Evolutionary conservation across 2,113 vertebrate species (phyloP).

Genomic region (Aspiorhynchus laticeps): DNA sequence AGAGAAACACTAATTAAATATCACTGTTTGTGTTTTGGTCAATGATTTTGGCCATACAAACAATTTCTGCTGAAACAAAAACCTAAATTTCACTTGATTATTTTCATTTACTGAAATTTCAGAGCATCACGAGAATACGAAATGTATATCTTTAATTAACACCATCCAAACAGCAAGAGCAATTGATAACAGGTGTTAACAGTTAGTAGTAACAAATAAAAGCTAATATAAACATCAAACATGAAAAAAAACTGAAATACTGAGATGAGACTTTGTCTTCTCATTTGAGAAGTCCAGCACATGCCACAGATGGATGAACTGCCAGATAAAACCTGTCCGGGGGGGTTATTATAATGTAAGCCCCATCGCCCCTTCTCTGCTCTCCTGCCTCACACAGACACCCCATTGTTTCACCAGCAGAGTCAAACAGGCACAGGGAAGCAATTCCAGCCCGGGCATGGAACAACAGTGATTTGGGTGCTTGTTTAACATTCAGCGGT

Average conservation of each 20-base stretch:
- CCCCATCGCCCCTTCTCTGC: constrained; percentile 53
- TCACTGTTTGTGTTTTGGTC: no score
- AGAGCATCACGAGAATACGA: no score
- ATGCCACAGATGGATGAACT: constrained; percentile 38
- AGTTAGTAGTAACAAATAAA: no score
- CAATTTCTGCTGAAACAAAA: no score
- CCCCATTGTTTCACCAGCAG: constrained; percentile 73
- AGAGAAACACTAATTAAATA: no score
- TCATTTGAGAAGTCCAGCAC: constrained; percentile 2
- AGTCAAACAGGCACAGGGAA: constrained; percentile 64
- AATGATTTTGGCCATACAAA: no score
- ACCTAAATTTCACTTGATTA: no score
- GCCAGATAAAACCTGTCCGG: constrained; percentile 56
- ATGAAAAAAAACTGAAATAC: not conserved
- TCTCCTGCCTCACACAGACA: constrained; percentile 65
- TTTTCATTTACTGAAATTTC: no score
- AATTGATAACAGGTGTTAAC: no score
- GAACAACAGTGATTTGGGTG: constrained; percentile 64
- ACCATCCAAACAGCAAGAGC: no score
- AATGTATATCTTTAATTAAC: no score
- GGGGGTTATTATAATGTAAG: constrained; percentile 5
- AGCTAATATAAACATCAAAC: no score
- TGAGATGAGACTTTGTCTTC: not conserved
- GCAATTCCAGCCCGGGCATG: constrained; percentile 68
- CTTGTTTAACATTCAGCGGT: constrained; percentile 69